Evolutionary conservation across 2,113 vertebrate genomes (phyloP), one percentile per base, ranked within the genome.

Genomic region (Rhinoderma darwinii): DNA sequence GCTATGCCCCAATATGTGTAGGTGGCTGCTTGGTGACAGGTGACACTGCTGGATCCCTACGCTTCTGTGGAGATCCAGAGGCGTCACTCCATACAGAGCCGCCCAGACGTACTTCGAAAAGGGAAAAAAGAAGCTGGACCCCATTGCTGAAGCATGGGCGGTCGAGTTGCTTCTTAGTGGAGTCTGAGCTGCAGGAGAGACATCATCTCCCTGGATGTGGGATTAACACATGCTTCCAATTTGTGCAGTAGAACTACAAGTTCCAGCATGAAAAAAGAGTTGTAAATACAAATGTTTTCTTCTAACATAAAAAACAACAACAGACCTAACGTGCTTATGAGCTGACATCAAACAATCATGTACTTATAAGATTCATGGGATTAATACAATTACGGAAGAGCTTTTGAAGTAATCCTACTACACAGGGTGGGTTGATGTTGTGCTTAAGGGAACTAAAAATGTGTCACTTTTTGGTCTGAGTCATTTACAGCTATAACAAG

Each of bases 381-480:
- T 84, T 37, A 56, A 56, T 8, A 35, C 15, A 72, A 50, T 54
- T 59, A 41, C 54, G 7, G 73, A 5, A 25, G 10, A 11, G 35
- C 17, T 63, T 44, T 47, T 35, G 56, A 59, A 30, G 37, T 56
- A 44, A 47, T 76, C 35, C 41, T 66, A 76, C 27, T 61, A 44
- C 37, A 77, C 2, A 25, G 84, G 84, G 73, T 78, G 84, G 41
- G 54, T 50, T 47, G 25, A 66, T 77, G 54, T 66, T 25, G 43
- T 43, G 51, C 68, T 84, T 20, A n/a, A 84, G 27, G 35, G 37
- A 15, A 30, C n/a, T n/a, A 77, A 4, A 35, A 78, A 78, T 63
- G 56, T 66, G 79, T 82, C 59, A 66, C 37, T 43, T 82, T 82
- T n/a, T n/a, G n/a, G n/a, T n/a, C 17, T 54, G 32, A 35, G 50